Evolutionary conservation across 2,888 invertebrate genomes (phyloP).

Genomic region (Tachystola acroxantha): DNA sequence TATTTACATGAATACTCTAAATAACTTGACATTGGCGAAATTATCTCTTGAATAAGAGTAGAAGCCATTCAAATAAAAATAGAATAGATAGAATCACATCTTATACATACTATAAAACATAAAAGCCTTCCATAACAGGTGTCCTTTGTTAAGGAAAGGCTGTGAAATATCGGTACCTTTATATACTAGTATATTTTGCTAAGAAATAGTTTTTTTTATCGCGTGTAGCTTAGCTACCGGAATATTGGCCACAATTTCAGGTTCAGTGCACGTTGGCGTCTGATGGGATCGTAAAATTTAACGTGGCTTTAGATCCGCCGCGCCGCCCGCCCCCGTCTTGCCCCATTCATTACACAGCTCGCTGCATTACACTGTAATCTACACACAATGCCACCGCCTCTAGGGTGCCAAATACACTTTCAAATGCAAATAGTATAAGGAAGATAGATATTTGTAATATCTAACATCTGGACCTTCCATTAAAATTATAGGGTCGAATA

Average conservation of each 20-base stretch:
- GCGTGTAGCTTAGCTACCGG: slow-evolving; percentile 2
- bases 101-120: too few relatives aligned
- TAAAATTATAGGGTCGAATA: too few relatives aligned
- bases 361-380: slow-evolving; percentile 24
- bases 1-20: too few relatives aligned
- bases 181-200: too few relatives aligned
- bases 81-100: too few relatives aligned
- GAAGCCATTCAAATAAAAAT: too few relatives aligned
- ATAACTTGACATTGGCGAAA: too few relatives aligned
- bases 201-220: slow-evolving; percentile 7
- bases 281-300: slow-evolving; percentile 53
- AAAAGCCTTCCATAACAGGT: too few relatives aligned
- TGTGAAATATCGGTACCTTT: not conserved
- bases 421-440: slow-evolving; percentile 11
- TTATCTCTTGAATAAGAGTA: too few relatives aligned
- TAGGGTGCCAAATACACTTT: slow-evolving; percentile 7
- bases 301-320: slow-evolving; percentile 21
- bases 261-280: slow-evolving; percentile 46
- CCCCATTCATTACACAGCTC: slow-evolving; percentile 20
- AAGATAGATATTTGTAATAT: slow-evolving; percentile 3
- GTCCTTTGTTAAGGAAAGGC: not conserved
- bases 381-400: slow-evolving; percentile 21
- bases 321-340: slow-evolving; percentile 1
- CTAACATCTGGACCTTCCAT: too few relatives aligned
- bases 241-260: slow-evolving; percentile 23